Base-by-base conservation (phyloP, 2,888 invertebrate genomes). In the Rhogogaster chlorosoma region DNA sequence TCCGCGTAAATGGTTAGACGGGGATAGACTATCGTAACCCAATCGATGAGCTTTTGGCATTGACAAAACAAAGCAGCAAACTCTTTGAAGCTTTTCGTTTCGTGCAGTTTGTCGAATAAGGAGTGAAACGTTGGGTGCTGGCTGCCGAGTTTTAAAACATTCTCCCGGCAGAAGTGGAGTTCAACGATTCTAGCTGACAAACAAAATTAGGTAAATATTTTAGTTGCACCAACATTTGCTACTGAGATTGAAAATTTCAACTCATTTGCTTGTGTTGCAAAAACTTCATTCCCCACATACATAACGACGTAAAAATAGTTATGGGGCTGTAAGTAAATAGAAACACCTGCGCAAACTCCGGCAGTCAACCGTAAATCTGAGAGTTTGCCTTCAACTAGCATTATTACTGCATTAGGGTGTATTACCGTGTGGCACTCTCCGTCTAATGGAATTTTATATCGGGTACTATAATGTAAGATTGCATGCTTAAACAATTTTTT, bases 171-270 rank as follows among this genome's bases (percentile, higher is more conserved):
- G 22, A n/a, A 36, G 36, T 18, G 18, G 61, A 80, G 36, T 80
- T 80, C 78, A 80, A 80, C n/a, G 78, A 61, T 61, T 61, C 61
- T 61, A 57, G 78, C 36, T n/a, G 61, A 61, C 78, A 36, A 32
- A 80, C 57, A 36, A 80, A 22, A 80, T 57, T 61, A 45, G 38
- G 36, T 80, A 80, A 80, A 80, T 80, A 80, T 57, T 80, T 36
- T 12, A 80, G 38, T 80, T 77, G 29, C 49, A 77, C 53, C 73
- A 73, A 45, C 73, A 73, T 77, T 57, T 77, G n/a, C n/a, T 53
- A 42, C 15, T 53, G n/a, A 29, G 29, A 77, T 49, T 49, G 49
- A 29, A 77, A 77, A 49, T 77, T 77, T 45, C 26, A 73, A 45
- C 70, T 70, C 70, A 70, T 36, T 32, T 36, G 70, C 70, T 70